Base-by-base conservation (phyloP, 2,113 vertebrate genomes). In the Thamnaconus septentrionalis region DNA sequence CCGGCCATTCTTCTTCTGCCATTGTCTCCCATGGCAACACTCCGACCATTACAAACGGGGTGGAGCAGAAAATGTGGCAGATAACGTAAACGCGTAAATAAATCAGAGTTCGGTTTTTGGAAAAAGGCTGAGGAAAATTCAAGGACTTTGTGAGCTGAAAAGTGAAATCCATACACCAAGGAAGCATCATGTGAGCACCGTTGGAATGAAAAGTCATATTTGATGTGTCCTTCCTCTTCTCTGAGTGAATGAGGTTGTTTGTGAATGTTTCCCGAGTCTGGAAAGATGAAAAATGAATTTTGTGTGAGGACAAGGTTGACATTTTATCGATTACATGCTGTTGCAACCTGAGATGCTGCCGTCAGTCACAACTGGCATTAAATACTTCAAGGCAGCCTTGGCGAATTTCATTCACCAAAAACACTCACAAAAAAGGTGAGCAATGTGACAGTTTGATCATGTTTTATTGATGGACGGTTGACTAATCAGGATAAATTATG, bases 301-400 rank as follows among this genome's bases (percentile, higher is more conserved):
- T 85, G 83, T 80, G 81, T 85, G 79, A 79, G 51, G 59, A 67
- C 60, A 64, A 3, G 44, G 56, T 44, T 80, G 70, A 85, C 79
- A 81, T 86, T 81, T 88, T 81, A 83, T 81, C 80, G 75, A 67
- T 59, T 79, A 77, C 69, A 82, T 61, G 65, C 60, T 61, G 60
- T 76, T 75, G 51, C 45, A 65, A 63, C 53, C 61, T 56, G 66
- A 73, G 59, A 83, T 80, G 51, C 58, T 55, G 9, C 61, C 67
- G 61, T 83, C 71, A 78, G 58, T 84, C 18, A 31, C 18, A 31
- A 31, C 18, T 31, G 18, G 18, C 18, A 31, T 31, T 31, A 31
- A 31, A 31, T 31, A 31, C 18, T 2, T 31, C 18, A 31, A 31
- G 18, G 18, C 18, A 31, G 18, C 18, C 18, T 31, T 31, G 18